Base-by-base conservation (phyloP, 2,797 vertebrate genomes). In the Pseudochirops cupreus region DNA sequence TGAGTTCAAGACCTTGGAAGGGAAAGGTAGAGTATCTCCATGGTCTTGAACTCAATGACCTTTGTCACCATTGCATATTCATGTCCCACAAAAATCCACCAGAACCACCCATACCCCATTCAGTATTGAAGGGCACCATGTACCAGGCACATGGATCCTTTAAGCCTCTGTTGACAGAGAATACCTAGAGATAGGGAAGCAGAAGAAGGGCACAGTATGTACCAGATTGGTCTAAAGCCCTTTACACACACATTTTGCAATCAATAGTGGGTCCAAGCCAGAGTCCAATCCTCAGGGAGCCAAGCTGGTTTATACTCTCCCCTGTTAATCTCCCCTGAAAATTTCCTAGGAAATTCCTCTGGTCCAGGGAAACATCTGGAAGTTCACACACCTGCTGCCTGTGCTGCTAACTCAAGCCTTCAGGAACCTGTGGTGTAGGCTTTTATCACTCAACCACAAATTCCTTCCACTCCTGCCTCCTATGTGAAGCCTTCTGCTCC, bases 81-180 rank as follows among this genome's bases (percentile, higher is more conserved):
- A 74, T 9, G 18, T 39, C 18, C 18, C 67, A 82, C 39, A 39
- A 82, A 82, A 74, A 74, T 39, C n/a, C 67, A n/a, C 67, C 67
- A 74, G n/a, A 39, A 39, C 59, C n/a, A 46, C 74, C 24, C n/a
- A 1, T 4, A 39, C 67, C 39, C 74, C 74, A 26, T 46, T 87
- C 39, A 87, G 10, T 87, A 26, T 26, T 87, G 74, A 87, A 87
- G 39, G 74, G 74, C 0, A 82, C 74, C n/a, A 82, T 46, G 74
- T 46, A 46, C 21, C 16, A 92, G 31, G 54, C 50, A 91, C 92
- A 18, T n/a, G 82, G 82, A 91, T 95, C 95, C 89, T 91, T 94
- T 94, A 96, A 95, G 56, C 39, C 90, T 95, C 59, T 94, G 0
- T 95, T 94, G 92, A 93, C 67, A 91, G 67, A 92, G 33, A 95